These are phyloP conservation scores for Clarias platycephalus DNA, from an alignment of 2,797 vertebrate genomes.

Conservation along the genomic window DNA sequence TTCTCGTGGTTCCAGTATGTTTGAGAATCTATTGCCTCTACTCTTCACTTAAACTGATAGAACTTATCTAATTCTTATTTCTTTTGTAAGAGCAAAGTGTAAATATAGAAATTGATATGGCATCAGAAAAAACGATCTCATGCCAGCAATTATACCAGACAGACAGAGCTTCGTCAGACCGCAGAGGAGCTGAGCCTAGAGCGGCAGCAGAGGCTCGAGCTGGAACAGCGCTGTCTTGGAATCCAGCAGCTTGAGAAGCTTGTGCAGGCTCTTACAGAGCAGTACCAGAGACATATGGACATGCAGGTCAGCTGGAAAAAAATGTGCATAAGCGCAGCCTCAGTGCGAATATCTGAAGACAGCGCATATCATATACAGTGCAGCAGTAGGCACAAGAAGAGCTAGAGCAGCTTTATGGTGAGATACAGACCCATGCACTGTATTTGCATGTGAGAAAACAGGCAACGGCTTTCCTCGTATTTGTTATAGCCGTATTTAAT, in stretches of 20 bases:
- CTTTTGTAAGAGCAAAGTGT: too few species aligned
- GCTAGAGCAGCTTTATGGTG: constrained; percentile 63
- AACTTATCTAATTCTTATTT: too few species aligned
- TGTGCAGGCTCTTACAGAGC: constrained; percentile 63
- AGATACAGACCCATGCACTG: constrained; percentile 50
- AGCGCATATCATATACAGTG: constrained; percentile 61
- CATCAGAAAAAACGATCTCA: neutral
- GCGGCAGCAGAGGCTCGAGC: constrained; percentile 56
- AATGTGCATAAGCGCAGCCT: neutral
- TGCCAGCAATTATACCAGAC: neutral
- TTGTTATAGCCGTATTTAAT: constrained; percentile 12
- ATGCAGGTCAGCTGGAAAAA: constrained; percentile 60
- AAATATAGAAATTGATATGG: neutral
- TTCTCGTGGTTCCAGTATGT: neutral
- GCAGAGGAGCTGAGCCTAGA: constrained; percentile 62
- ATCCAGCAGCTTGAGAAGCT: constrained; percentile 58
- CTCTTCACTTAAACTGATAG: neutral
- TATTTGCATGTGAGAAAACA: constrained; percentile 24
- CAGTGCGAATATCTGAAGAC: neutral
- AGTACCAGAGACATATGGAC: constrained; percentile 65
- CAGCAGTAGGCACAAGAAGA: constrained; percentile 69
- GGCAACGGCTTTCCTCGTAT: neutral
- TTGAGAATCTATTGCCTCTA: neutral
- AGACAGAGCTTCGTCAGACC: constrained; percentile 65
- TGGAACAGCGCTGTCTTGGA: constrained; percentile 63